Conservation (phyloP, 2,888 invertebrate genomes). For the Rhagonycha fulva region DNA sequence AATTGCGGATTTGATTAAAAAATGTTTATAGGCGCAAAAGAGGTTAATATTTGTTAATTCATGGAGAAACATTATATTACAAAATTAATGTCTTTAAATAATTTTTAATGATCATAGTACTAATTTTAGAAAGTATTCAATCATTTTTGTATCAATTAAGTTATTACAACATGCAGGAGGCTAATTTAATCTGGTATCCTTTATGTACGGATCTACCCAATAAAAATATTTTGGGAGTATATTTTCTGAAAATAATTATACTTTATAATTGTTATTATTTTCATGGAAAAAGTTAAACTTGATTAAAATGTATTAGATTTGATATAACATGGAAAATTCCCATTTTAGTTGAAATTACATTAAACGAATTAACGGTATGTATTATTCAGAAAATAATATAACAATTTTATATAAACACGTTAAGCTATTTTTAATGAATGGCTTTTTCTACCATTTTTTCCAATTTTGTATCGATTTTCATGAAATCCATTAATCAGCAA, state of each 20-base stretch:
- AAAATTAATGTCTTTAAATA: background rate
- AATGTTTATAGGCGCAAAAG: background rate
- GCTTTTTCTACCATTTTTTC: background rate
- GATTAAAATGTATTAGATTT: background rate
- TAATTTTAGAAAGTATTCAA: background rate
- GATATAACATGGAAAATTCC: background rate
- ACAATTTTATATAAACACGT: background rate
- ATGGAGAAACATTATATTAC: background rate
- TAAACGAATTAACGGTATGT: background rate
- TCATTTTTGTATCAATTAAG: background rate
- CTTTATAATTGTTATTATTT: background rate
- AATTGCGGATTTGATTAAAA: background rate
- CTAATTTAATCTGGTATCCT: background rate
- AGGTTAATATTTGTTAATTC: background rate
- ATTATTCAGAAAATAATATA: background rate
- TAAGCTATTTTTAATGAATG: background rate
- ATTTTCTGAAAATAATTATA: background rate
- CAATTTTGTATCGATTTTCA: background rate
- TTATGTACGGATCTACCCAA: background rate
- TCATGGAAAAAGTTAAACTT: background rate
- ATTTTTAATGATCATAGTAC: background rate
- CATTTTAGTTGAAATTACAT: background rate
- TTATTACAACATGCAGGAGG: background rate
- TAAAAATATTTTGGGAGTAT: background rate
- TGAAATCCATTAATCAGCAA: constrained; percentile 1